Conservation (phyloP, 2,113 vertebrate species). For the Phyllostomus hastatus region DNA sequence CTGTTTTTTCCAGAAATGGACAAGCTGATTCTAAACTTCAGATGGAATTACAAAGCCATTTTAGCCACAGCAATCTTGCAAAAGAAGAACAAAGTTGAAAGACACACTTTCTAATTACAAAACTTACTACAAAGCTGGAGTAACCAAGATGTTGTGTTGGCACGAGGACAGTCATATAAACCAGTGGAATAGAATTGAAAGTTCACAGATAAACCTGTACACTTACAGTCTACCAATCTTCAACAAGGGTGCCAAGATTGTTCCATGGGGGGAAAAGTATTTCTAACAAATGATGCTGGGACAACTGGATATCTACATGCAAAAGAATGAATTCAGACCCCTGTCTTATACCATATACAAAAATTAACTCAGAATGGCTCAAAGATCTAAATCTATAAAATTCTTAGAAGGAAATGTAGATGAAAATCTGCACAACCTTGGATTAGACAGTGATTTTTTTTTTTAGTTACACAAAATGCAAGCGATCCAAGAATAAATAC, state of each 20-base stretch:
- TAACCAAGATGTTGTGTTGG: not conserved
- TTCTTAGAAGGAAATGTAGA: not conserved
- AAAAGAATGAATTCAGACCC: too few species aligned
- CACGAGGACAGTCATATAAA: not conserved
- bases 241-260: not conserved
- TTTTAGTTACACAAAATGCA: not conserved
- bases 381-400: conserved; percentile 3
- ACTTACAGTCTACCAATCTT: not conserved
- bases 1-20: not conserved
- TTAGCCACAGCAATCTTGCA: not conserved
- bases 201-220: not conserved
- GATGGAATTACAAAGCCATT: not conserved
- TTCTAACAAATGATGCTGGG: not conserved
- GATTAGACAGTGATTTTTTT: not conserved
- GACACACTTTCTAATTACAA: not conserved
- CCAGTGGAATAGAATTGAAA: not conserved
- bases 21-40: not conserved
- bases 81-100: not conserved
- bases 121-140: not conserved
- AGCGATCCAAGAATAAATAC: too few species aligned
- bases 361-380: not conserved
- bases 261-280: not conserved
- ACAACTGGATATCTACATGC: too few species aligned
- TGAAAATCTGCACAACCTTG: not conserved
- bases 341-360: too few species aligned